Evolutionary conservation across 2,797 vertebrate species (phyloP).

Genomic region (Melanotaenia nigrans): DNA sequence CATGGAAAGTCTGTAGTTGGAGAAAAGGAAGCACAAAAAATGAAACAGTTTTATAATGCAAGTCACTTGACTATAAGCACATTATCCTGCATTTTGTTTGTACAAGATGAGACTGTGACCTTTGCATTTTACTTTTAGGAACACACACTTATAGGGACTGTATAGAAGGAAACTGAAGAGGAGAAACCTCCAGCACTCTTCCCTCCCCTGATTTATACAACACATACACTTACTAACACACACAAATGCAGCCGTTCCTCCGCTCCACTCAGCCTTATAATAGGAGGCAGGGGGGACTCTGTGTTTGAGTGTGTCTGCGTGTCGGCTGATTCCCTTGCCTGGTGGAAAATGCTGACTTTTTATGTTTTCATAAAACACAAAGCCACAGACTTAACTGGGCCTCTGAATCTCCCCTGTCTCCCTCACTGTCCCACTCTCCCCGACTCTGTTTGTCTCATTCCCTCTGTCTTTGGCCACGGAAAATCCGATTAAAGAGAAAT

Average conservation of each 20-base stretch:
- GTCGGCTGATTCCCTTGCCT: conserved; percentile 62
- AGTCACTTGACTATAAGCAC: not conserved
- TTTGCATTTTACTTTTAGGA: conserved; percentile 9
- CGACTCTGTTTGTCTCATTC: conserved; percentile 27
- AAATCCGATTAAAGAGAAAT: conserved; percentile 65
- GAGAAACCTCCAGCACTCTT: conserved; percentile 25
- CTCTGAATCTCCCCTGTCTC: conserved; percentile 69
- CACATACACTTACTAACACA: conserved; percentile 47
- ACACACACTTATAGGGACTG: not conserved
- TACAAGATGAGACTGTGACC: not conserved
- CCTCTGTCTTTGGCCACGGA: conserved; percentile 59
- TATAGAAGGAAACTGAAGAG: not conserved
- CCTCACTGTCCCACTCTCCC: conserved; percentile 55
- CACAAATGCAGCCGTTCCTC: conserved; percentile 69
- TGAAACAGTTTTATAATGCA: not conserved
- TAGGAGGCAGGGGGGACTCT: conserved; percentile 64
- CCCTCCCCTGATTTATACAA: conserved; percentile 31
- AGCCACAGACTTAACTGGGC: conserved; percentile 81
- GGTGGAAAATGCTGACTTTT: conserved; percentile 84
- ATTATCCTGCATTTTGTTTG: not conserved
- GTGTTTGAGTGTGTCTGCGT: conserved; percentile 37
- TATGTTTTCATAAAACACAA: conserved; percentile 82
- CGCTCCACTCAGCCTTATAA: conserved; percentile 75
- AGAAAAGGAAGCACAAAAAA: conserved; percentile 2
- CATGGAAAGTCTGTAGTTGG: not conserved